Base-by-base conservation (phyloP, 1,140 invertebrate genomes). In the Forficula auricularia region DNA sequence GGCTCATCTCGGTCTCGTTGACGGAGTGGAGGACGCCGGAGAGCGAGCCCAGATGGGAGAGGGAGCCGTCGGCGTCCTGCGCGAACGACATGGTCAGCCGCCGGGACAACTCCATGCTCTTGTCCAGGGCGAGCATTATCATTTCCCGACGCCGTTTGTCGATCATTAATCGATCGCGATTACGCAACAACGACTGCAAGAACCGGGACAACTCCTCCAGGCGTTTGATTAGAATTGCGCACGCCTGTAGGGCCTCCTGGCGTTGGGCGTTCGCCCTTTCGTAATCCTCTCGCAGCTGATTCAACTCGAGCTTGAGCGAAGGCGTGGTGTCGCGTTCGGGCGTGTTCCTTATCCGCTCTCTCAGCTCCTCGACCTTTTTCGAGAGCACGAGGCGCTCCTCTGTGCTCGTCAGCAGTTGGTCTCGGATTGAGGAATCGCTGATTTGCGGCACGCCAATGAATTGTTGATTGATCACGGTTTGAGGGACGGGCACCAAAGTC, bases 201-300 rank as follows among this genome's bases (percentile, higher is more conserved):
- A 82, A 81, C 36, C 69, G 67, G 2, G 77, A 73, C 44, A 82
- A 54, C 49, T 80, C 78, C 53, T 79, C 74, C 19, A 82, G 55
- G 3, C 77, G 64, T 20, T 62, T 67, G 12, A 72, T 72, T 14
- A 81, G 54, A 20, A 78, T 52, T 42, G 68, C 57, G 54, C 76
- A 71, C 0, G 77, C 72, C 52, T 79, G 73, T 9, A 65, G 59
- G 38, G 77, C 71, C 54, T 81, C 76, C 13, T 60, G 55, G 2
- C 68, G 61, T 32, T 38, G 22, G n/a, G 8, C 38, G 14, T 60
- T 56, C 10, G 67, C 45, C 36, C 57, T 40, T 6, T 48, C 32
- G 3, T 50, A 51, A 38, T 58, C 55, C 2, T 50, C 48, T 38
- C 59, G 50, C 14, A 56, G 19, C 13, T 49, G 43, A 16, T 42